Evolutionary conservation across 2,888 invertebrate genomes (phyloP).

Genomic region (Calameuta pallipes): DNA sequence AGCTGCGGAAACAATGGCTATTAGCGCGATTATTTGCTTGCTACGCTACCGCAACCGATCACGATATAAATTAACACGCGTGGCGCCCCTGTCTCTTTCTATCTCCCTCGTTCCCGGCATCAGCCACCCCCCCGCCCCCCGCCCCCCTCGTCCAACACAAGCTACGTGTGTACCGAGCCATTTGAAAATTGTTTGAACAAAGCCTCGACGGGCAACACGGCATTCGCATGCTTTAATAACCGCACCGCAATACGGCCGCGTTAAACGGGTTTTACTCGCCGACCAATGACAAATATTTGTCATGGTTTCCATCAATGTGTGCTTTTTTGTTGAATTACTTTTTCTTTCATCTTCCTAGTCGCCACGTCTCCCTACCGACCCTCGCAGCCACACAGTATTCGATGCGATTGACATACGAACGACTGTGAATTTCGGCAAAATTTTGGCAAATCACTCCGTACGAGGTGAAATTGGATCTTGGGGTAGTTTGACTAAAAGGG

Average conservation of each 20-base stretch:
- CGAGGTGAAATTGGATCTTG: background rate
- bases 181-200: slow-evolving; percentile 54
- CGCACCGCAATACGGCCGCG: slow-evolving; percentile 36
- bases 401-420: background rate
- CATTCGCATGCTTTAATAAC: slow-evolving; percentile 44
- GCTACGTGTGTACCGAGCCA: slow-evolving; percentile 29
- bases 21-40: background rate
- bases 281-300: slow-evolving; percentile 53
- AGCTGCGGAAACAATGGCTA: background rate
- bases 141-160: slow-evolving; percentile 18
- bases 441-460: background rate
- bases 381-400: too few relatives aligned
- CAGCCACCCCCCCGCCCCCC: background rate
- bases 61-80: slow-evolving; percentile 37
- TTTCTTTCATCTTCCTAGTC: background rate
- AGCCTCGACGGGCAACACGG: slow-evolving; percentile 33
- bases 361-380: too few relatives aligned
- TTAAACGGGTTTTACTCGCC: slow-evolving; percentile 38
- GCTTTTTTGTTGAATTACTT: background rate
- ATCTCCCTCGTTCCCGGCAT: background rate
- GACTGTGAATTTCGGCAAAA: background rate
- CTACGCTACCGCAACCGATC: slow-evolving; percentile 17
- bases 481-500: background rate
- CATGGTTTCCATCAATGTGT: background rate
- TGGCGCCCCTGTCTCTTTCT: background rate